Conservation (phyloP, 2,113 vertebrate species). For the Phalacrocorax carbo region DNA sequence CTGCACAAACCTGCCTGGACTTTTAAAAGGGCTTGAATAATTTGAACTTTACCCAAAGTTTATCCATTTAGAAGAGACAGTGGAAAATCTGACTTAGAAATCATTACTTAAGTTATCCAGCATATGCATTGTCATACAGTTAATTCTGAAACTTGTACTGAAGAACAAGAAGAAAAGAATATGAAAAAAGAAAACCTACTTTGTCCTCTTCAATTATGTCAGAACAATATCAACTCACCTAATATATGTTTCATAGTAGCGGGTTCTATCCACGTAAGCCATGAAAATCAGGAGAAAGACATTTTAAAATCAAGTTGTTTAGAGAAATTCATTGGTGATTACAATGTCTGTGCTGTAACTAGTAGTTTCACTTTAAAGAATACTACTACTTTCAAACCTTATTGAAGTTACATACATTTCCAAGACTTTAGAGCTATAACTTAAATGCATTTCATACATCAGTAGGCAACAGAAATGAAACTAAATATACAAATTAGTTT, state of each 20-base stretch:
- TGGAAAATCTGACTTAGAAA: background rate
- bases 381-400: background rate
- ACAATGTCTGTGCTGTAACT: background rate
- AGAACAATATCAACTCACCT: constrained; percentile 83
- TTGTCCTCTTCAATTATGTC: background rate
- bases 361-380: background rate
- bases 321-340: constrained; percentile 43
- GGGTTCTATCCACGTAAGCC: constrained; percentile 90
- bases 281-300: constrained; percentile 76
- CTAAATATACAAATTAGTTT: background rate
- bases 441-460: background rate
- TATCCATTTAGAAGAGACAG: background rate
- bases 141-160: background rate
- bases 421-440: background rate
- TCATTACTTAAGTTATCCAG: background rate
- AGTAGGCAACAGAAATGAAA: background rate
- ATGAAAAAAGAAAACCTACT: background rate
- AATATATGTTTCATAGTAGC: constrained; percentile 98
- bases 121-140: background rate
- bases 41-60: background rate
- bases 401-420: background rate
- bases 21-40: background rate
- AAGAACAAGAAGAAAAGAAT: background rate
- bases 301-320: constrained; percentile 67
- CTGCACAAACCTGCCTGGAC: background rate